Evolutionary conservation across 2,113 vertebrate species (phyloP), one percentile per base, ranked within the genome.

Genomic region (Upupa epops): DNA sequence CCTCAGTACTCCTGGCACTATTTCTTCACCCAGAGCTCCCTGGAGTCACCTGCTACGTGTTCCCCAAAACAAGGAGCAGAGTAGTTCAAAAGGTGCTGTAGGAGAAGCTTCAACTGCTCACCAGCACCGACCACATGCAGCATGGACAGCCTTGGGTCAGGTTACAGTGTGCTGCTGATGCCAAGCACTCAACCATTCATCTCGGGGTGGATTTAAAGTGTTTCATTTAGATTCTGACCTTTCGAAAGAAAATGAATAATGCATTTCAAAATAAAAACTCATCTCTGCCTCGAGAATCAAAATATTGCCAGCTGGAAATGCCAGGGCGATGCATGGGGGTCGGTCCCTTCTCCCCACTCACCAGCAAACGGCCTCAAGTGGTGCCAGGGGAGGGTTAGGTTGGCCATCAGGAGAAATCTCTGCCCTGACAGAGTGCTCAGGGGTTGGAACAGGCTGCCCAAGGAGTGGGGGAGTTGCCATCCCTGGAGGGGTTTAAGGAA

Each of bases 231-330:
- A 88, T 55, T 55, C 20, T 88, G 88, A 87, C 83, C 88, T 90
- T 93, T 90, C 18, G 24, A 40, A 73, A 68, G 52, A 24, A 75
- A 86, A 86, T 40, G 51, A 89, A 89, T 84, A 85, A 88, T 58
- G n/a, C 48, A 66, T 93, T 88, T 88, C 63, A 84, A 93, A 88
- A 90, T 55, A 88, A 76, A 87, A 90, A 58, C 78, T 75, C 61
- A 36, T 87, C 70, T 59, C 69, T 45, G 56, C 29, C 51, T 54
- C 3, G 20, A 70, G 79, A 70, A 64, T 49, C 68, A 60, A 65
- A 90, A 75, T 46, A 32, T 9, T 75, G 65, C 40, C 74, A 28
- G 34, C 52, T 70, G 73, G 68, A 87, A 80, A 66, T n/a, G 74
- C 74, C 74, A 66, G 63, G 25, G 46, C 1, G 2, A 51, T 1